phyloP scores from a whole-genome alignment of 2,113 vertebrate species.

The Gallinago undulata region DNA sequence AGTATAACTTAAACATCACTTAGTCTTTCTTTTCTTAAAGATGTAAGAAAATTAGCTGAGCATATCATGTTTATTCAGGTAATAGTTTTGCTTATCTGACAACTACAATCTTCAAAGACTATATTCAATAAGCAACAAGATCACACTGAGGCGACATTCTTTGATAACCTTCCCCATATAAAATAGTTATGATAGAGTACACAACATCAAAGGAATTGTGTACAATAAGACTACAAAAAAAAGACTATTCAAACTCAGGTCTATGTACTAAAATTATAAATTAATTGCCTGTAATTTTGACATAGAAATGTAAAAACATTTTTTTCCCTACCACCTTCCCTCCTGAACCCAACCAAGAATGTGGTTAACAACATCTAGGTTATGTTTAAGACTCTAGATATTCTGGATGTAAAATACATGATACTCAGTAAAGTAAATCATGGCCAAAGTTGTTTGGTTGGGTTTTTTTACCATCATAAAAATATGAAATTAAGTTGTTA shows the following conservation, averaged over 20 bases:
- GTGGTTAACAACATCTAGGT: not conserved
- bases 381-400: not conserved
- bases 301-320: not conserved
- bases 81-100: not conserved
- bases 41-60: not conserved
- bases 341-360: not conserved
- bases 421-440: not conserved
- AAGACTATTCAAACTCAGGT: not conserved
- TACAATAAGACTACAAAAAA: not conserved
- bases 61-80: not conserved
- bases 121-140: not conserved
- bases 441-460: not conserved
- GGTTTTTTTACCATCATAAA: not conserved
- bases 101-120: not conserved
- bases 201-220: not conserved
- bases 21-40: not conserved
- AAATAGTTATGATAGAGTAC: not conserved
- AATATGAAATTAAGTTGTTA: not conserved
- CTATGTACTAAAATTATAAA: not conserved
- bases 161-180: not conserved
- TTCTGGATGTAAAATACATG: not conserved
- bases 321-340: not conserved
- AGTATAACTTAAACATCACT: not conserved
- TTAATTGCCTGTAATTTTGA: not conserved
- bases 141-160: not conserved